Base-by-base conservation (phyloP, 2,888 invertebrate species). In the Campoplex capitator region DNA sequence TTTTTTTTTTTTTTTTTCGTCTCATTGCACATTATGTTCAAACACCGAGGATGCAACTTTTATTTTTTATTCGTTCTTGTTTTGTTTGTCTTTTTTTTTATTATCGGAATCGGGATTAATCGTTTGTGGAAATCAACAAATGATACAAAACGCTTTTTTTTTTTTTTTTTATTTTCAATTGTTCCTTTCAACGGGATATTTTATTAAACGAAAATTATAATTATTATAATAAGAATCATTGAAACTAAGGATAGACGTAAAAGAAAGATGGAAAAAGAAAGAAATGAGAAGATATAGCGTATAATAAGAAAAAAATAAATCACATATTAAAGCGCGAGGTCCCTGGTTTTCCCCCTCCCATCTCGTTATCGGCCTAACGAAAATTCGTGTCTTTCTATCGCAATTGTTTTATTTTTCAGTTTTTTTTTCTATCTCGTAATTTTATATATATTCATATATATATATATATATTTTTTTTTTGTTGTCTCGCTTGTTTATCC, bases 131-230 rank as follows among this genome's bases (percentile, higher is more conserved):
- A 85, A 84, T 18, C 42, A 83, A 85, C 75, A 88, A 86, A 86
- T 73, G 23, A 83, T 80, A 87, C 80, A 70, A 75, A 82, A 85
- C 51, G 62, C 23, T 35, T 56, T 45, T 74, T 54, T n/a, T 74
- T 54, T n/a, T 74, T 62, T 16, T 70, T 68, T 71, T 84, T 83
- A 76, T 85, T 85, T 78, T 83, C 68, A 84, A 70, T 83, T 78
- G 74, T 87, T 92, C 91, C 91, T 92, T 92, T 92, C 90, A 92
- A 93, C 93, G 92, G 92, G 92, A 93, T 91, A 93, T 91, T 93
- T 93, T 93, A 93, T 93, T 93, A 92, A 93, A 93, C 93, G 92
- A 92, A 79, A 93, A 93, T 93, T 89, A 92, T 93, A 92, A 92
- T 92, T 90, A 92, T 93, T 91, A 90, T 93, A 92, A 91, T 92